A percentile compares a stretch with the other conserved stretches of the same genome.
These are phyloP conservation scores for Drosophila quinaria DNA, from an alignment of 2,888 invertebrate genomes.

Conservation along the genomic window DNA sequence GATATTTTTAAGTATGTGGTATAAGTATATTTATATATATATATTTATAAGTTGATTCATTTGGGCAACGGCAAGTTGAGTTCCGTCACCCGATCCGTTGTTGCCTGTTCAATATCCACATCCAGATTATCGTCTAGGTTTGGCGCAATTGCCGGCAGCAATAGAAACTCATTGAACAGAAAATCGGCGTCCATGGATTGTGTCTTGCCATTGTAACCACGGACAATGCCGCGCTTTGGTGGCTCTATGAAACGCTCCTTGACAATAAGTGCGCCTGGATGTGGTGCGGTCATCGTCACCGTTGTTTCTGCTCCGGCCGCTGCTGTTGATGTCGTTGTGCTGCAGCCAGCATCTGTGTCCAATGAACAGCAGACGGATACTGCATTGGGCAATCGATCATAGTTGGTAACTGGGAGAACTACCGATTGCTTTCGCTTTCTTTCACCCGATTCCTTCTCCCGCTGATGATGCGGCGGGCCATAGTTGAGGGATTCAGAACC, in stretches of 20 bases:
- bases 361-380: slow-evolving; percentile 55
- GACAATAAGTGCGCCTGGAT: slow-evolving; percentile 86
- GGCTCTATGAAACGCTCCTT: slow-evolving; percentile 87
- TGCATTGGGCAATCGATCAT: slow-evolving; percentile 34
- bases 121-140: slow-evolving; percentile 19
- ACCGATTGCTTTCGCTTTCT: neutral
- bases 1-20: neutral
- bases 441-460: slow-evolving; percentile 9
- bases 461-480: slow-evolving; percentile 67
- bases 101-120: slow-evolving; percentile 11
- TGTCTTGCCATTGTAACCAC: slow-evolving; percentile 84
- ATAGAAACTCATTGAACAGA: slow-evolving; percentile 81
- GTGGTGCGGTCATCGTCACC: slow-evolving; percentile 44
- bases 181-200: slow-evolving; percentile 85
- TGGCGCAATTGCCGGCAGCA: slow-evolving; percentile 75
- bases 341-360: slow-evolving; percentile 23
- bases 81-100: slow-evolving; percentile 15
- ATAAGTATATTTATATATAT: neutral
- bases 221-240: slow-evolving; percentile 86
- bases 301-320: neutral
- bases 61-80: slow-evolving; percentile 1
- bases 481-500: slow-evolving; percentile 25
- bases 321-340: neutral
- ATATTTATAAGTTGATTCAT: slow-evolving; percentile 9
- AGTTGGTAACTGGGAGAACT: slow-evolving; percentile 15